Base-by-base conservation (phyloP, 2,113 vertebrate species). In the Sorex araneus region DNA sequence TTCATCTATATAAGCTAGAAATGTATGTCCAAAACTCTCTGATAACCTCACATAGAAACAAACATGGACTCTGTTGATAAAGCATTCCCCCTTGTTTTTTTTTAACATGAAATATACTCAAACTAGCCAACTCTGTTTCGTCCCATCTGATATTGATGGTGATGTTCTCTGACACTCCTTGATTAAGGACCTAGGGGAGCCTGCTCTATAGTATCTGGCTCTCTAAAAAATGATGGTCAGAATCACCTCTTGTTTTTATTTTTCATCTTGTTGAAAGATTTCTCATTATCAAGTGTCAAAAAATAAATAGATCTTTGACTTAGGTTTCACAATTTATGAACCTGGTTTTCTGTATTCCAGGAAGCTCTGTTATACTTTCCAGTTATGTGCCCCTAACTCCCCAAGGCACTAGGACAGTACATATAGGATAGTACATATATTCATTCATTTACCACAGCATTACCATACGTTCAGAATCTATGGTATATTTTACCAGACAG, bases 221-320 rank as follows among this genome's bases (percentile, higher is more conserved):
- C 43, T 86, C 36, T 28, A 8, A 71, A 76, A 60, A 30, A 45
- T 36, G 66, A 71, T 73, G 67, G 66, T 36, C 43, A 3, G 63
- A 77, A 28, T 67, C 82, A 21, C 64, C 30, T 69, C 83, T 71
- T 80, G 76, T 71, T 91, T 91, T 87, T 74, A 27, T 88, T 94
- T 91, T 73, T 30, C 21, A 28, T 67, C 54, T 34, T 50, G 8
- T 77, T 0, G 30, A 74, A 93, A 77, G 21, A 86, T 76, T 93
- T 89, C 76, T 93, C 67, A 89, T 83, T 84, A 89, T 80, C 63
- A 21, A 63, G 34, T 69, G 83, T 85, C 86, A 77, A 64, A 83
- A 90, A 93, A 81, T 64, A 95, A 94, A 90, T 47, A 86, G n/a
- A 16, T n/a, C 84, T 36, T 84, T 43, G 66, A 88, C 85, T 88